These are phyloP conservation scores for Barbus barbus DNA, from an alignment of 2,113 vertebrate species.

Conservation along the genomic window DNA sequence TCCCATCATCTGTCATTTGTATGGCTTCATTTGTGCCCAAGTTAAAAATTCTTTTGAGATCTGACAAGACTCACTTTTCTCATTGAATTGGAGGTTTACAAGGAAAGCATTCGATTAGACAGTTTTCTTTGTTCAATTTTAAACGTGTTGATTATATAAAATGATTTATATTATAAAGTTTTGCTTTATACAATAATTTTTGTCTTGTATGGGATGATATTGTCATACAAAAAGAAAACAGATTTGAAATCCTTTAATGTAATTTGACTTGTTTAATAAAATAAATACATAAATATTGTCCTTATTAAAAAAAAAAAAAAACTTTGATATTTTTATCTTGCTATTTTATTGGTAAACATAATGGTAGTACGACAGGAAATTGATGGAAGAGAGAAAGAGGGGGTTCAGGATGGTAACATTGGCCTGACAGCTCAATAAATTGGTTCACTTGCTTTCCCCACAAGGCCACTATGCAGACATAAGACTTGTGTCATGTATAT, in stretches of 20 bases:
- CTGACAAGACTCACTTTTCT: too few relatives aligned
- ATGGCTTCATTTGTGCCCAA: not conserved
- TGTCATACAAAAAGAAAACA: not conserved
- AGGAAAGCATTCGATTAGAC: not conserved
- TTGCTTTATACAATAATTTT: not conserved
- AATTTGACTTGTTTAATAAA: not conserved
- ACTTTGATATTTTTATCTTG: too few relatives aligned
- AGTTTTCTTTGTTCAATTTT: not conserved
- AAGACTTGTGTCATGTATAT: not conserved
- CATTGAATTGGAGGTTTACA: too few relatives aligned
- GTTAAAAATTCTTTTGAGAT: not conserved
- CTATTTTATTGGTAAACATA: too few relatives aligned
- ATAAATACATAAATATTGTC: too few relatives aligned
- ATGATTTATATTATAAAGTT: not conserved
- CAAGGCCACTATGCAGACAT: not conserved
- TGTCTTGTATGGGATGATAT: not conserved
- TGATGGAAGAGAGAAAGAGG: too few relatives aligned
- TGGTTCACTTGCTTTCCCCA: not conserved
- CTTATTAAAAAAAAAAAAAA: too few relatives aligned
- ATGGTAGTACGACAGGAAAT: too few relatives aligned
- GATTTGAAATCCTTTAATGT: not conserved
- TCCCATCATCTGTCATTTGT: not conserved
- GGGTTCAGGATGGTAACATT: too few relatives aligned
- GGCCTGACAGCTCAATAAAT: not conserved
- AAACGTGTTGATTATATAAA: not conserved